Base-by-base conservation (phyloP, 2,113 vertebrate species). In the Pseudonaja textilis region DNA sequence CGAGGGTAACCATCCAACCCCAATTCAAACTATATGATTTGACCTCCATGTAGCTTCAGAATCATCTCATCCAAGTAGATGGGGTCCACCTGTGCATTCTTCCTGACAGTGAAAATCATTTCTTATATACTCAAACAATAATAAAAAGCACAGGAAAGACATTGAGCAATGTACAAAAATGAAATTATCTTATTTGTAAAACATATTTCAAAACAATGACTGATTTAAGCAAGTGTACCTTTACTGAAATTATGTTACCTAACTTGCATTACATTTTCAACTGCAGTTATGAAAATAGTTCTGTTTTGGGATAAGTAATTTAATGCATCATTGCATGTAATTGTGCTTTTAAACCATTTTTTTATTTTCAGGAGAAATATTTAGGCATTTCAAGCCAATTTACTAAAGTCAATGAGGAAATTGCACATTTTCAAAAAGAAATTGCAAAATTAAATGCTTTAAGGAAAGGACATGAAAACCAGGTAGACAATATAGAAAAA, bases 291-390 rank as follows among this genome's bases (percentile, higher is more conserved):
- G 57, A 93, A 94, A 88, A 22, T 88, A 86, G 34, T 93, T 95
- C 1, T 39, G 0, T 88, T 93, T 20, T 93, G 54, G 55, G 0
- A 3, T 92, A 64, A 56, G 74, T 11, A 69, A 8, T 91, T 26
- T 87, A 2, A 87, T 87, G 2, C 94, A 45, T 56, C 90, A 0
- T 87, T 93, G 2, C 11, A 26, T 7, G 20, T 89, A 91, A 42
- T 90, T 34, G 42, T 52, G 5, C 87, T 2, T 25, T 93, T 95
- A 92, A 95, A 96, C 89, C 25, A 93, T 5, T 57, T 0, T 90
- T 92, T 87, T 57, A 64, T 93, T 95, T 55, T 42, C 94, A 98
- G 98, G 95, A 96, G 93, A 96, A 96, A 91, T 64, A 91, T 18
- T 50, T 39, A 34, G 85, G 94, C 86, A 93, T 94, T 91, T 91